Conservation (phyloP, 2,113 vertebrate genomes). For the Tenrec ecaudatus region DNA sequence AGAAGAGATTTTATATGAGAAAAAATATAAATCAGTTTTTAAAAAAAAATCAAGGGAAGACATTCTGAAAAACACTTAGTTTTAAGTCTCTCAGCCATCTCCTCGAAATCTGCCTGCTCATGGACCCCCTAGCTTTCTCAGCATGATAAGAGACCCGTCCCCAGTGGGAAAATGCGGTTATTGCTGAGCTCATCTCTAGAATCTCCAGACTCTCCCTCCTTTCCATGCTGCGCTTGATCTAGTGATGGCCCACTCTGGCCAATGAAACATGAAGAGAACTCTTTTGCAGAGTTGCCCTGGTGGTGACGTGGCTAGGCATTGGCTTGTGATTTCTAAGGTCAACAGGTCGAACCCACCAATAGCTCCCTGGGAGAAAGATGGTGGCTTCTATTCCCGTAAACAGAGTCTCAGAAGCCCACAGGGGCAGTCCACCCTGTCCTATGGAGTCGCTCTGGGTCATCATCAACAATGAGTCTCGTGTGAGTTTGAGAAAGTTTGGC, state of each 20-base stretch:
- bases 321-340: too few relatives aligned
- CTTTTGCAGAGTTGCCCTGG: not conserved
- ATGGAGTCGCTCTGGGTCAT: too few relatives aligned
- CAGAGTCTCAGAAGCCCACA: too few relatives aligned
- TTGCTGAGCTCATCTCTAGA: not conserved
- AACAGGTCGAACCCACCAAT: too few relatives aligned
- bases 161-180: slow-evolving; percentile 29
- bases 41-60: not conserved
- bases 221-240: slow-evolving; percentile 6
- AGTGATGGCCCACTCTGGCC: not conserved
- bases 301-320: too few relatives aligned
- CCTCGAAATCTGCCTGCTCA: not conserved
- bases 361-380: too few relatives aligned
- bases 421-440: too few relatives aligned
- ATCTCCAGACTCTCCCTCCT: not conserved
- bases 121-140: not conserved
- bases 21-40: slow-evolving; percentile 26
- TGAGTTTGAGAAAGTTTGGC: not conserved
- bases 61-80: not conserved
- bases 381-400: too few relatives aligned
- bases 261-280: not conserved
- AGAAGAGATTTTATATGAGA: not conserved
- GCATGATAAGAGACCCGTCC: not conserved
- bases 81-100: not conserved
- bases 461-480: too few relatives aligned